A percentile compares a stretch with the other conserved stretches of the same genome.
These are phyloP conservation scores for Paralichthys olivaceus DNA, from an alignment of 2,113 vertebrate genomes.

Conservation along the genomic window DNA sequence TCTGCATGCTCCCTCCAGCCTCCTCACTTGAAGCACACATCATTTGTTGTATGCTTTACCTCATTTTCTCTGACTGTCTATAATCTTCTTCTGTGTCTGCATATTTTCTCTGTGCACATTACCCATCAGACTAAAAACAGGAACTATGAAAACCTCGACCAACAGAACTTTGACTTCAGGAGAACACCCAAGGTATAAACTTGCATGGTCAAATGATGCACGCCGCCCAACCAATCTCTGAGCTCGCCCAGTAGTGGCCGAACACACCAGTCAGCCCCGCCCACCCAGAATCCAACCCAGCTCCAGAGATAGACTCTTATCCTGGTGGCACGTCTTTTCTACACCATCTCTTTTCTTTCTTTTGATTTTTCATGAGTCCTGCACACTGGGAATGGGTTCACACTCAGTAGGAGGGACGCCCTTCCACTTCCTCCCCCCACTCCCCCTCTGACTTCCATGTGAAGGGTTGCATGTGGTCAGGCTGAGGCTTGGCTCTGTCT, in stretches of 20 bases:
- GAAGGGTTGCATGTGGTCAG: constrained; percentile 81
- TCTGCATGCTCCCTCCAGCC: constrained; percentile 87
- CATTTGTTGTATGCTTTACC: constrained; percentile 93
- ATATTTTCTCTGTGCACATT: constrained; percentile 99
- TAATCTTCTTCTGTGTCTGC: constrained; percentile 99
- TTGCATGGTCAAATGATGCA: constrained; percentile 98
- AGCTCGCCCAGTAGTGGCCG: constrained; percentile 69
- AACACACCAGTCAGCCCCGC: constrained; percentile 63
- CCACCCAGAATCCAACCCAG: constrained; percentile 67
- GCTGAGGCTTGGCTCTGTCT: constrained; percentile 70
- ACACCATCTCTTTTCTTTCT: constrained; percentile 76
- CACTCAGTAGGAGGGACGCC: constrained; percentile 49
- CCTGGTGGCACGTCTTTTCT: constrained; percentile 87
- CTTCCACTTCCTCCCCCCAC: constrained; percentile 35
- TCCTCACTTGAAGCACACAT: constrained; percentile 81
- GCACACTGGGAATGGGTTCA: constrained; percentile 64
- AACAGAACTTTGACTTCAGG: constrained; percentile 99
- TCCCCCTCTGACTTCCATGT: constrained; percentile 13
- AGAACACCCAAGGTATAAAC: constrained; percentile 99
- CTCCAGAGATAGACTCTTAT: constrained; percentile 82
- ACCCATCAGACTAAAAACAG: constrained; percentile 99
- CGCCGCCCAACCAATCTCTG: constrained; percentile 89
- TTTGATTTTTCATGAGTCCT: constrained; percentile 77
- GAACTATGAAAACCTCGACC: constrained; percentile 99
- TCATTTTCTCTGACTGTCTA: constrained; percentile 94